These are phyloP conservation scores for Callithrix jacchus DNA, from an alignment of 2,113 vertebrate genomes.

Conservation along the genomic window DNA sequence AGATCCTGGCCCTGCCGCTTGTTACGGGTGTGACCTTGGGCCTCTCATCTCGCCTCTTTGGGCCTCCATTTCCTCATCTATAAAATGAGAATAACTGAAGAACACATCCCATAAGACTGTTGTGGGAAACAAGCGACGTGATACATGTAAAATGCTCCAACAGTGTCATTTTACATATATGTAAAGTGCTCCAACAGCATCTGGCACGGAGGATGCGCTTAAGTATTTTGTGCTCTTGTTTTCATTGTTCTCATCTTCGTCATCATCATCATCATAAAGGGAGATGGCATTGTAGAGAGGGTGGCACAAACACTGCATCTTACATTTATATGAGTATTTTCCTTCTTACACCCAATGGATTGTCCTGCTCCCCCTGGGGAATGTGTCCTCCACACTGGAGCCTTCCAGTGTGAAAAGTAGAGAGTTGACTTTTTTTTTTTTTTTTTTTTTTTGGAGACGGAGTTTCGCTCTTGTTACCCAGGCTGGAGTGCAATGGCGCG, in stretches of 20 bases:
- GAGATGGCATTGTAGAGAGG: neutral
- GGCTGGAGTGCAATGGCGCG: too few relatives aligned
- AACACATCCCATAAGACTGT: fast-evolving
- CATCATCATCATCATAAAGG: neutral
- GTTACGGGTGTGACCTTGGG: neutral
- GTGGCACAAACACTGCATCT: neutral
- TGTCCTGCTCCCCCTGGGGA: neutral
- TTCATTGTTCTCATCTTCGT: fast-evolving
- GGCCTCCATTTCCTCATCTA: neutral
- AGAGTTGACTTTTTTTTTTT: too few relatives aligned
- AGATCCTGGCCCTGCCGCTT: neutral
- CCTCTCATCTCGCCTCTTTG: neutral
- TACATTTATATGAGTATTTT: fast-evolving
- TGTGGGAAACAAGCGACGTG: neutral
- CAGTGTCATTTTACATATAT: too few relatives aligned
- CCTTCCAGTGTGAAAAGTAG: too few relatives aligned
- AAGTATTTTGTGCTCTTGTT: neutral
- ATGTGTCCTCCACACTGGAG: fast-evolving
- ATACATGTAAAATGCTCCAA: fast-evolving
- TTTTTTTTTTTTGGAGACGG: too few relatives aligned
- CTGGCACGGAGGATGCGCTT: neutral
- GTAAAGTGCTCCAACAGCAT: neutral
- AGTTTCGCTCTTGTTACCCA: too few relatives aligned
- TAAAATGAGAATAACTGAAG: neutral
- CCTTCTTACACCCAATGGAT: neutral